Evolutionary conservation across 2,797 vertebrate genomes (phyloP).

Genomic region (Peromyscus attwateri): DNA sequence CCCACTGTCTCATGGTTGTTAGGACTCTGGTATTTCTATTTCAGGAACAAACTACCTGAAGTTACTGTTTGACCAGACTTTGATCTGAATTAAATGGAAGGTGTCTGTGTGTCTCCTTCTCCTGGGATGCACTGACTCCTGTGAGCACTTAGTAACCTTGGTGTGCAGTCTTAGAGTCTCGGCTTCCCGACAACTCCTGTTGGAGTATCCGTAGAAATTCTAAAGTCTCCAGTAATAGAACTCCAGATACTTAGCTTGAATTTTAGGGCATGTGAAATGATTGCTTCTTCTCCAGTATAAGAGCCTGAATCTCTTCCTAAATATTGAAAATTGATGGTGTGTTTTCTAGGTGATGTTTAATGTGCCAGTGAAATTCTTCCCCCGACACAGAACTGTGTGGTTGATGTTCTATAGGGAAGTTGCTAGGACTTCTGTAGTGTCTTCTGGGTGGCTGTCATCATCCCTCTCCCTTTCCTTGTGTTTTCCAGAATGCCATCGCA

Average conservation of each 20-base stretch:
- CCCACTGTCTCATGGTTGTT: not conserved
- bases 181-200: not conserved
- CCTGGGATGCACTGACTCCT: not conserved
- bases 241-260: not conserved
- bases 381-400: not conserved
- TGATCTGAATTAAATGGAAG: not conserved
- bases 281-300: not conserved
- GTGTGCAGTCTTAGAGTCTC: not conserved
- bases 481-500: slow-evolving; percentile 94
- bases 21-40: not conserved
- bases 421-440: fast-evolving
- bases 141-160: not conserved
- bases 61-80: not conserved
- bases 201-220: not conserved
- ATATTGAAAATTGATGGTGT: not conserved
- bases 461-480: fast-evolving
- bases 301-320: not conserved
- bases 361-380: not conserved
- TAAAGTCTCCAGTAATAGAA: not conserved
- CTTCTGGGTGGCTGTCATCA: not conserved
- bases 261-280: not conserved
- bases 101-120: not conserved
- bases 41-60: not conserved
- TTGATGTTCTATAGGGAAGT: not conserved
- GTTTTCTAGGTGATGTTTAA: not conserved